Conservation (phyloP, 1,140 invertebrate species). For the Philopotamus ludificatus region DNA sequence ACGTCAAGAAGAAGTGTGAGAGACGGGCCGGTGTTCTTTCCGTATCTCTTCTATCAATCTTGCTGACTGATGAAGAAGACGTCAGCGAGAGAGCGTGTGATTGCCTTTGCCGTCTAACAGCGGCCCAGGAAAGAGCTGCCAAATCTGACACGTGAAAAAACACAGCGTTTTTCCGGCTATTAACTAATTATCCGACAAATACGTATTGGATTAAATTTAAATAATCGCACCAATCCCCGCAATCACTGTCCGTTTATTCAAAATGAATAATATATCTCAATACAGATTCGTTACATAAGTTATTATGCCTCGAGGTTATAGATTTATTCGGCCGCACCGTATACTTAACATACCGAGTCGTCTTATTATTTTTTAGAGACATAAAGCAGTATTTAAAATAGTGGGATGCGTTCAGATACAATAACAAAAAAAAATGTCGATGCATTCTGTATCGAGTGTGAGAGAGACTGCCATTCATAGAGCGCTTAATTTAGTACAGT, state of each 20-base stretch:
- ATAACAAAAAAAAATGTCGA: neutral
- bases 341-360: neutral
- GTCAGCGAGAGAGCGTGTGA: constrained; percentile 6
- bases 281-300: constrained; percentile 2
- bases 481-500: constrained; percentile 19
- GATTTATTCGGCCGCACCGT: neutral
- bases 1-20: constrained; percentile 6
- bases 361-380: neutral
- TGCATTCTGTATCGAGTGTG: neutral
- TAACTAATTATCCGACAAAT: neutral
- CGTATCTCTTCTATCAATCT: constrained; percentile 5
- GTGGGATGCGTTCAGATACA: neutral
- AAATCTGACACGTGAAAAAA: neutral
- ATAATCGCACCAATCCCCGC: neutral
- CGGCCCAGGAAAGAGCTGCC: neutral
- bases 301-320: neutral
- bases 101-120: neutral
- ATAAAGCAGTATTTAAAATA: neutral
- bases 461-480: constrained; percentile 6
- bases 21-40: neutral
- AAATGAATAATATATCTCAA: constrained; percentile 3
- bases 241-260: neutral
- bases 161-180: neutral
- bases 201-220: neutral
- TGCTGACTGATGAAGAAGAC: neutral